These are phyloP conservation scores for Drosophila melanosoma DNA, from an alignment of 2,888 invertebrate genomes.

Conservation along the genomic window DNA sequence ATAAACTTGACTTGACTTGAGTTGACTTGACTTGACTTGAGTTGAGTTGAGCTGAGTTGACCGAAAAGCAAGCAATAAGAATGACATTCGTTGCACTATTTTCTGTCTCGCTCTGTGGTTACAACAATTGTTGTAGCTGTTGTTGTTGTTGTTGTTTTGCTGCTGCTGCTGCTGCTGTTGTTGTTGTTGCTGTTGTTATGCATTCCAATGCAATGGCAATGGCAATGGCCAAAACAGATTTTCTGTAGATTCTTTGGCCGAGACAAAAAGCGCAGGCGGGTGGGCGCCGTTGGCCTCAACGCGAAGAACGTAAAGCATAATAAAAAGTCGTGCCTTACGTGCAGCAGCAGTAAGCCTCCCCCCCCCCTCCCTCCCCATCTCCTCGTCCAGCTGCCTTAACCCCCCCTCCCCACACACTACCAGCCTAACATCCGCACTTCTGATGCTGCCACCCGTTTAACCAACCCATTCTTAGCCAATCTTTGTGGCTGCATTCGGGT, in stretches of 20 bases:
- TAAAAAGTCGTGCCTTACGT: slow-evolving; percentile 79
- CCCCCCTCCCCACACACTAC: not conserved
- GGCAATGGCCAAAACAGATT: slow-evolving; percentile 72
- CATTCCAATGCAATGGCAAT: slow-evolving; percentile 67
- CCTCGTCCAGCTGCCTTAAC: not conserved
- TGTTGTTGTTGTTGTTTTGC: slow-evolving; percentile 12
- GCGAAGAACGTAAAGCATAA: slow-evolving; percentile 77
- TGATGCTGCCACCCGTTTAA: slow-evolving; percentile 29
- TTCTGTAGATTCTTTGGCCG: slow-evolving; percentile 64
- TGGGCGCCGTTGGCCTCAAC: slow-evolving; percentile 74
- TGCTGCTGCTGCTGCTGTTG: slow-evolving; percentile 8
- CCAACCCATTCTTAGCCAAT: slow-evolving; percentile 47
- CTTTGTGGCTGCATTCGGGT: slow-evolving; percentile 27
- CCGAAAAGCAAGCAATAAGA: slow-evolving; percentile 64
- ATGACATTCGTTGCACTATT: slow-evolving; percentile 76
- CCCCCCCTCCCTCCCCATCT: not conserved
- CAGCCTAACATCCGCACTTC: not conserved
- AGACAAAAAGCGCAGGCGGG: slow-evolving; percentile 76
- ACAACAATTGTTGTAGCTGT: slow-evolving; percentile 22
- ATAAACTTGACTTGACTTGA: slow-evolving; percentile 50
- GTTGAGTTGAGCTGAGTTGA: slow-evolving; percentile 35
- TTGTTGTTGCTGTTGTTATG: slow-evolving; percentile 61
- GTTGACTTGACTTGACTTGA: not conserved
- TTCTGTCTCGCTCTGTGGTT: slow-evolving; percentile 35
- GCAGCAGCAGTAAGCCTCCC: slow-evolving; percentile 55